Evolutionary conservation across 2,113 vertebrate species (phyloP).

Genomic region (Chlorodrepanis virens): DNA sequence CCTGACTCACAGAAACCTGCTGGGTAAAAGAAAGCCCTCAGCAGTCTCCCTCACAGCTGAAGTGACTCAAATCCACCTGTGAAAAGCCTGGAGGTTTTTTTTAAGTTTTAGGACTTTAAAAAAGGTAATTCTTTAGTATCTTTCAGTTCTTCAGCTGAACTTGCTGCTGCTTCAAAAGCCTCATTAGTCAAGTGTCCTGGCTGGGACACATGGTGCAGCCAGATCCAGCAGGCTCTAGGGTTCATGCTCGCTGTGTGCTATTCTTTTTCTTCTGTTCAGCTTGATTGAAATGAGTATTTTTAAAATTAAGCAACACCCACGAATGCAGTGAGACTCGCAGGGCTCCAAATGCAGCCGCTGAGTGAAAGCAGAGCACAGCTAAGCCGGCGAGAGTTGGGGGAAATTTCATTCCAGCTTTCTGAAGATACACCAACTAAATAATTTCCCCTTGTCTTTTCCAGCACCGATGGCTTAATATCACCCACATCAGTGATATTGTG

Average conservation of each 20-base stretch:
- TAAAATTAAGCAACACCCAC: conserved; percentile 28
- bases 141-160: background rate
- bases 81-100: background rate
- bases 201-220: background rate
- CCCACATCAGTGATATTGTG: background rate
- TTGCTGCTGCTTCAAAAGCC: background rate
- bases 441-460: conserved; percentile 23
- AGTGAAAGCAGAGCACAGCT: background rate
- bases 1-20: background rate
- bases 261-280: background rate
- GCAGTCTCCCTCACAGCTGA: background rate
- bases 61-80: conserved; percentile 1
- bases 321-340: background rate
- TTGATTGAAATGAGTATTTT: conserved; percentile 37
- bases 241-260: background rate
- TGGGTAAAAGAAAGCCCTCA: background rate
- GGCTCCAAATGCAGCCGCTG: background rate
- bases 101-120: background rate
- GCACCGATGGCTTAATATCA: background rate
- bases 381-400: background rate
- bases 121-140: background rate
- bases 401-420: conserved; percentile 5
- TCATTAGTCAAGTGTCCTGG: background rate
- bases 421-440: background rate
- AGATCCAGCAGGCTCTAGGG: background rate